Conservation (phyloP, 1,140 invertebrate genomes). For the Heliconius nattereri region DNA sequence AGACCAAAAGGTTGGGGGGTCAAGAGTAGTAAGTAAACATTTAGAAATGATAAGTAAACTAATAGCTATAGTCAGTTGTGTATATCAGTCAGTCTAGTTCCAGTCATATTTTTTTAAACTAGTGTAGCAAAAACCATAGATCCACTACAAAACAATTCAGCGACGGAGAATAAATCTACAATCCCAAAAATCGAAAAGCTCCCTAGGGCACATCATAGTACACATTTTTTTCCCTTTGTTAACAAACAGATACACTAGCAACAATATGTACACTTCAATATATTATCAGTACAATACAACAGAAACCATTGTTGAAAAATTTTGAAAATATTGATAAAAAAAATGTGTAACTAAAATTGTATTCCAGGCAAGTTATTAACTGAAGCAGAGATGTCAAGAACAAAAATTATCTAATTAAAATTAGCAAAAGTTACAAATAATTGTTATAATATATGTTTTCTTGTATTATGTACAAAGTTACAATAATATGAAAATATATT, state of each 20-base stretch:
- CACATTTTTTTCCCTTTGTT: constrained; percentile 7
- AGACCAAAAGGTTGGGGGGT: not conserved
- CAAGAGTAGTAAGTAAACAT: not conserved
- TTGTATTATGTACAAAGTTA: too few species aligned
- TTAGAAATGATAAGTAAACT: not conserved
- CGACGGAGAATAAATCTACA: not conserved
- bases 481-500: too few species aligned
- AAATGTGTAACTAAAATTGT: not conserved
- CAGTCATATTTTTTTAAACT: not conserved
- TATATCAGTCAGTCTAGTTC: not conserved
- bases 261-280: not conserved
- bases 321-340: not conserved
- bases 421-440: too few species aligned
- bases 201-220: not conserved
- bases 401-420: not conserved
- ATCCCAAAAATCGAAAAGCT: not conserved
- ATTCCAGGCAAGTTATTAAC: not conserved
- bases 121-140: not conserved
- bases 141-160: constrained; percentile 7
- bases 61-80: not conserved
- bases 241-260: not conserved
- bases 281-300: not conserved
- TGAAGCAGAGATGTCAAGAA: not conserved
- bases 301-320: not conserved
- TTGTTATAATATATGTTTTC: too few species aligned